These are phyloP conservation scores for Hemicrepidius hirtus DNA, from an alignment of 2,888 invertebrate species.

Conservation along the genomic window DNA sequence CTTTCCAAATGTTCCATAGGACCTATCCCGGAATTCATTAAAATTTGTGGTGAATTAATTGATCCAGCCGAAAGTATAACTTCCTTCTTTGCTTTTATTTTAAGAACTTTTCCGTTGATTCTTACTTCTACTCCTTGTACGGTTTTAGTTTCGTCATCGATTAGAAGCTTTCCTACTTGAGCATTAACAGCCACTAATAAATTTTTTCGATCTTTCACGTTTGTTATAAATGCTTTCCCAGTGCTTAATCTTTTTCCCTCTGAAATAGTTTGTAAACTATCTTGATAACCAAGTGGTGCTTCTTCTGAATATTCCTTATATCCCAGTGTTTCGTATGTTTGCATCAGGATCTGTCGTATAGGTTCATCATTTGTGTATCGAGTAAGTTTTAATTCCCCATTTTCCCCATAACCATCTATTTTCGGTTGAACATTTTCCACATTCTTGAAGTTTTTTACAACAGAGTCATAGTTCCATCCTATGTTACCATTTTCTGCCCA, in stretches of 20 bases:
- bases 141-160: conserved; percentile 39
- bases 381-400: conserved; percentile 39
- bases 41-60: conserved; percentile 91
- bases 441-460: conserved; percentile 87
- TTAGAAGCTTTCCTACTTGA: conserved; percentile 73
- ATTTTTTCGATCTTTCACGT: conserved; percentile 73
- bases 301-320: conserved; percentile 77
- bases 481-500: conserved; percentile 89
- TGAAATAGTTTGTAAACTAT: conserved; percentile 60
- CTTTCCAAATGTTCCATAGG: conserved; percentile 68
- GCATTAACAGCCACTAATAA: conserved; percentile 76
- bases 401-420: conserved; percentile 43
- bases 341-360: conserved; percentile 42
- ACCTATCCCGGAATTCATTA: conserved; percentile 78
- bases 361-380: conserved; percentile 31
- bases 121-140: conserved; percentile 71
- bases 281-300: conserved; percentile 68
- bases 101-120: conserved; percentile 57
- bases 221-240: conserved; percentile 70
- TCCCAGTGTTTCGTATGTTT: conserved; percentile 50
- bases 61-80: conserved; percentile 93
- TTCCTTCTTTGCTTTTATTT: conserved; percentile 80
- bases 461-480: conserved; percentile 89
- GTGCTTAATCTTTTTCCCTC: conserved; percentile 68
- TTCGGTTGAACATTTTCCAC: conserved; percentile 81